phyloP scores from a whole-genome alignment of 1,140 invertebrate species.

The Monochamus saltuarius region DNA sequence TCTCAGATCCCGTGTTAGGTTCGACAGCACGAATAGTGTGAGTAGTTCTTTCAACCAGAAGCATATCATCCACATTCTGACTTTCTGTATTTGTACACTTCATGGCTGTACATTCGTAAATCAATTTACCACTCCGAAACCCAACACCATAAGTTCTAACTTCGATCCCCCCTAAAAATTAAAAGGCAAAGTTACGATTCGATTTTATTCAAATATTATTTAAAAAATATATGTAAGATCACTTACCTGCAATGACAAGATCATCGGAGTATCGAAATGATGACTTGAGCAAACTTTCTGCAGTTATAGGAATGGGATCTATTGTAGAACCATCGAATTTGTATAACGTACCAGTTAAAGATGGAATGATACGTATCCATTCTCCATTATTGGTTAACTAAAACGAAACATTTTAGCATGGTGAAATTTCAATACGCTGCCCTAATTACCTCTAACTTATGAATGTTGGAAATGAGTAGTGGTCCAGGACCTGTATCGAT shows the following conservation, averaged over 20 bases:
- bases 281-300: slow-evolving; percentile 79
- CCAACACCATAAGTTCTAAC: slow-evolving; percentile 72
- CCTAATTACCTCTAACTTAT: slow-evolving; percentile 69
- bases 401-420: slow-evolving; percentile 33
- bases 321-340: slow-evolving; percentile 87
- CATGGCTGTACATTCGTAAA: slow-evolving; percentile 75
- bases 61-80: slow-evolving; percentile 61
- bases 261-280: slow-evolving; percentile 85
- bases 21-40: slow-evolving; percentile 87
- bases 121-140: slow-evolving; percentile 69
- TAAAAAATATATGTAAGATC: not conserved
- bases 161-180: slow-evolving; percentile 61
- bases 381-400: slow-evolving; percentile 84
- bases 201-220: not conserved
- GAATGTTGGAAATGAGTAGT: slow-evolving; percentile 81
- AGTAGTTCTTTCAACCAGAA: slow-evolving; percentile 78
- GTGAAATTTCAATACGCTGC: not conserved
- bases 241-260: slow-evolving; percentile 78
- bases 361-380: slow-evolving; percentile 85
- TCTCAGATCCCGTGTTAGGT: slow-evolving; percentile 77
- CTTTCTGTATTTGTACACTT: slow-evolving; percentile 66
- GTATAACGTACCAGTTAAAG: slow-evolving; percentile 85
- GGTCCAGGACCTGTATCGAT: slow-evolving; percentile 70
- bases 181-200: not conserved
- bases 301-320: slow-evolving; percentile 81